These are phyloP conservation scores for Mellivora capensis DNA, from an alignment of 2,113 vertebrate species.

Conservation along the genomic window DNA sequence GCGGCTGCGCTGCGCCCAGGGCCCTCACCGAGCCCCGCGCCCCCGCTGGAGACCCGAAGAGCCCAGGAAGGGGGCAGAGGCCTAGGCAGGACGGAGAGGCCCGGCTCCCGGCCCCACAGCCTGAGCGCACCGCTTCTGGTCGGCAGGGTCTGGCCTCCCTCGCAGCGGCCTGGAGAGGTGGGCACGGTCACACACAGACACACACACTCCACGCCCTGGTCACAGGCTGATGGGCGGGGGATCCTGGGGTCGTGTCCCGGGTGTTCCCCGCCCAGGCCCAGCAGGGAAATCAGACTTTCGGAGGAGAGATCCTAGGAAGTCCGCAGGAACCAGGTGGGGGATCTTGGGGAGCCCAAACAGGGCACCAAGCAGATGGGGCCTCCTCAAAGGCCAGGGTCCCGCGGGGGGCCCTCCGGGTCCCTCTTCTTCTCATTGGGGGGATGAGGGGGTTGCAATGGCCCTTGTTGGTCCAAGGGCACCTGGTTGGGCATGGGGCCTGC, in stretches of 20 bases:
- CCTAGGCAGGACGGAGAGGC: neutral
- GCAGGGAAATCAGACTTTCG: neutral
- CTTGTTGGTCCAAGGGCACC: neutral
- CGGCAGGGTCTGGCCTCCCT: accelerated
- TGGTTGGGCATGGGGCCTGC: accelerated
- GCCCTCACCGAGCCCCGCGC: neutral
- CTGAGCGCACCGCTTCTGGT: neutral
- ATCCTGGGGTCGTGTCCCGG: neutral
- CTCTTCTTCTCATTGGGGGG: neutral
- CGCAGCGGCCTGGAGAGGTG: neutral
- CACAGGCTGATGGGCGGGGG: neutral
- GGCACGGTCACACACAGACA: neutral
- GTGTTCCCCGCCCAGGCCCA: too few relatives aligned
- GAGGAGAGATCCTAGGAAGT: neutral
- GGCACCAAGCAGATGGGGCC: accelerated
- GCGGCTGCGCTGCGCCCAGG: neutral
- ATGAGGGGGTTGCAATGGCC: neutral
- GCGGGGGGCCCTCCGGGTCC: too few relatives aligned
- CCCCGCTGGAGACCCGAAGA: accelerated
- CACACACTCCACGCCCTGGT: neutral
- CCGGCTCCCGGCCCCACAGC: neutral
- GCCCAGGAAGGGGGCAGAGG: too few relatives aligned
- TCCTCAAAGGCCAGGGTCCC: neutral
- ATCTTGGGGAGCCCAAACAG: neutral
- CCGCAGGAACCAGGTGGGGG: accelerated